Percentiles rank a stretch among this genome's conserved stretches.
Evolutionary conservation across 2,888 invertebrate species (phyloP).

Genomic region (Biston stratarius): DNA sequence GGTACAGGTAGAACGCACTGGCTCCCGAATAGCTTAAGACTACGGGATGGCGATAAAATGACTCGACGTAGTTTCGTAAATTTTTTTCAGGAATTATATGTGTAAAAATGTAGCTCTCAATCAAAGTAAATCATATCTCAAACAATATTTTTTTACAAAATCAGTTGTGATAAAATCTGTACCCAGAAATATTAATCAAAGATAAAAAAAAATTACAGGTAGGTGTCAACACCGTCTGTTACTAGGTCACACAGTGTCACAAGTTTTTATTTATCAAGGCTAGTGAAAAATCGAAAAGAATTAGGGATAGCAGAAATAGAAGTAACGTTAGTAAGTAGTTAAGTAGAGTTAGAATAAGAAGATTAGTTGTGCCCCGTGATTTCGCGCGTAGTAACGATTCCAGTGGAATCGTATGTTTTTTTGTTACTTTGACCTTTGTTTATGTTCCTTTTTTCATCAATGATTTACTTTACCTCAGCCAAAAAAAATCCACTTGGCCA

Average conservation of each 20-base stretch:
- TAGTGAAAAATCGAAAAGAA: neutral
- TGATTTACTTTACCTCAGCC: no score
- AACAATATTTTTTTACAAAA: neutral
- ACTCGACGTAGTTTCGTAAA: neutral
- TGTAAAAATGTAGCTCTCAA: neutral
- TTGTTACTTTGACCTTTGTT: no score
- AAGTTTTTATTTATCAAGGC: neutral
- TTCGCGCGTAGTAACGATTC: no score
- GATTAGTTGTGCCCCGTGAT: no score
- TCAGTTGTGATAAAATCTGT: conserved; percentile 3
- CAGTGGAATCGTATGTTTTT: no score
- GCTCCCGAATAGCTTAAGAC: no score
- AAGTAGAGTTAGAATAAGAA: no score
- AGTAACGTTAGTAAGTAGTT: neutral
- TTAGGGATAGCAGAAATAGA: neutral
- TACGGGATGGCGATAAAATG: no score
- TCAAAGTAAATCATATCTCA: conserved; percentile 7
- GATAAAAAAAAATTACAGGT: neutral
- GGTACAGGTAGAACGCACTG: no score
- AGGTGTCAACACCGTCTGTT: conserved; percentile 2
- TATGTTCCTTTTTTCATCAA: no score
- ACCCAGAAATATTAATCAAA: conserved; percentile 2
- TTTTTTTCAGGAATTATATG: neutral
- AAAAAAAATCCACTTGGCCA: no score
- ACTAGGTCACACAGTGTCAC: conserved; percentile 3